Base-by-base conservation (phyloP, 2,797 vertebrate species). In the Rhinophrynus dorsalis region DNA sequence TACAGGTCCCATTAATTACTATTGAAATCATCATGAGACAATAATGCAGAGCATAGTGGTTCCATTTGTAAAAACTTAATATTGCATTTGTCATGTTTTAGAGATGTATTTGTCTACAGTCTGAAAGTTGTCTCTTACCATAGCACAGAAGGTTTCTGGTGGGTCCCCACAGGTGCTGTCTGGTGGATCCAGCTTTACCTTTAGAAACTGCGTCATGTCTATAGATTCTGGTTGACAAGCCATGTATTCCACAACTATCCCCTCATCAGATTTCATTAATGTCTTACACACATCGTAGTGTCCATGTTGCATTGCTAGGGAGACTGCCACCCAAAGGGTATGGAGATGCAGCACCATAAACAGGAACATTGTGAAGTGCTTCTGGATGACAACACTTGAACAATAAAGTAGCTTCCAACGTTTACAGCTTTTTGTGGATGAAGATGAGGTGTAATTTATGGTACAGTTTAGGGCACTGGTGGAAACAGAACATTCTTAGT, bases 261-360 rank as follows among this genome's bases (percentile, higher is more conserved):
- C 96, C 80, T 97, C 95, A 50, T 99, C 97, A 0, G 94, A 94
- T 84, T 95, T 98, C 77, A 96, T 85, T 81, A 95, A 94, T 71
- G 94, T 96, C 83, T 98, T 98, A 75, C 97, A 99, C 67, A 98
- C 91, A 0, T 99, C 97, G 18, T 99, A 99, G 86, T 99, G 97
- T 77, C 96, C 96, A 82, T 96, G 94, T 82, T 97, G 95, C 85
- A 94, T 88, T 80, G 90, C 82, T 0, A 92, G 92, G 75, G 94
- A 94, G 23, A 94, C 83, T 1, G 88, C 88, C 75, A 92, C 91
- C 94, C 95, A 95, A 77, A 95, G 88, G 81, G 93, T 91, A 27
- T 97, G 95, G 81, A 98, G 90, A 70, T 88, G 89, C 84, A 98
- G 80, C 61, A 93, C 91, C 75, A 95, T 86, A 77, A 90, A 92